Evolutionary conservation across 2,888 invertebrate genomes (phyloP).

Genomic region (Calliphora vomitoria): DNA sequence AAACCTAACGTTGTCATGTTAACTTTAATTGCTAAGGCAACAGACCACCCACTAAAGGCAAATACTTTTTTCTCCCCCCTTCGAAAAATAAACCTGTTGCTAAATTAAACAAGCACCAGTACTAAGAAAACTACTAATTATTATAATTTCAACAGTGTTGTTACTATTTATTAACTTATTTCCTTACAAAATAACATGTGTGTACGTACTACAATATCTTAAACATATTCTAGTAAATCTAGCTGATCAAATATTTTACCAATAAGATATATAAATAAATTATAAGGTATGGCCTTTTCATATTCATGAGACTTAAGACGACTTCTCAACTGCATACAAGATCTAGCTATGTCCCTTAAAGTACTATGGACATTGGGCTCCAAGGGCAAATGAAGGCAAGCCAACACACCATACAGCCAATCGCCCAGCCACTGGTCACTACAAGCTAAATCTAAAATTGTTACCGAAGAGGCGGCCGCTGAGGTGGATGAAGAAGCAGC

Average conservation of each 20-base stretch:
- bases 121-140: too few species aligned
- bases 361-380: slow-evolving; percentile 82
- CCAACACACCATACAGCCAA: slow-evolving; percentile 83
- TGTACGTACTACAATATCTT: slow-evolving; percentile 49
- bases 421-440: slow-evolving; percentile 81
- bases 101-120: too few species aligned
- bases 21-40: slow-evolving; percentile 31
- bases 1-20: slow-evolving; percentile 39
- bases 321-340: slow-evolving; percentile 80
- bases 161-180: slow-evolving; percentile 1
- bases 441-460: slow-evolving; percentile 76
- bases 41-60: background rate
- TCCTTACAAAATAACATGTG: slow-evolving; percentile 5
- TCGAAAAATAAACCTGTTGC: slow-evolving; percentile 28
- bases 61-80: background rate
- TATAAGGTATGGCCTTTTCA: slow-evolving; percentile 81
- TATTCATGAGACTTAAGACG: slow-evolving; percentile 77
- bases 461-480: slow-evolving; percentile 47
- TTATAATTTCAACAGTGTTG: background rate
- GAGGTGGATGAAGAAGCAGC: slow-evolving; percentile 55
- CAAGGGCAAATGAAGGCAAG: slow-evolving; percentile 82
- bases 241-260: slow-evolving; percentile 82
- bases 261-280: slow-evolving; percentile 83
- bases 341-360: slow-evolving; percentile 81
- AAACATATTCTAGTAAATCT: slow-evolving; percentile 82